A percentile compares a stretch with the other conserved stretches of the same genome.
Conservation (phyloP, 2,888 invertebrate species). For the Lutraria lutraria region DNA sequence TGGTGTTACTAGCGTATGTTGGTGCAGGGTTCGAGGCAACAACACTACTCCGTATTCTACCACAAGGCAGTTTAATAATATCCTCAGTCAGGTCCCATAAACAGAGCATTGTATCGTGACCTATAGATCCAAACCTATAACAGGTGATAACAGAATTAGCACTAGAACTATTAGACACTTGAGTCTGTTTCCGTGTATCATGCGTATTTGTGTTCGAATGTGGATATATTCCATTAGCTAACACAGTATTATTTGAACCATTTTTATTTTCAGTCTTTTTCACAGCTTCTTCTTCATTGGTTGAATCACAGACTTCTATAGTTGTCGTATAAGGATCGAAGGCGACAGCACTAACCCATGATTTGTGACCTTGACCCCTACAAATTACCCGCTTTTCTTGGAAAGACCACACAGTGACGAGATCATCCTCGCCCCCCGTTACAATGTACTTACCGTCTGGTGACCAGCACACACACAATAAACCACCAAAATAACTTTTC, state of each 20-base stretch:
- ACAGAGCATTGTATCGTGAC: constrained; percentile 99
- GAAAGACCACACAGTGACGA: constrained; percentile 98
- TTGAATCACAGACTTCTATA: constrained; percentile 88
- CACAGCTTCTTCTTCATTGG: constrained; percentile 83
- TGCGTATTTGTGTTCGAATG: constrained; percentile 58
- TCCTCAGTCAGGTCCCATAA: constrained; percentile 99
- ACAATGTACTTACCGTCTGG: constrained; percentile 96
- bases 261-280: constrained; percentile 41
- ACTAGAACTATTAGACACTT: constrained; percentile 60
- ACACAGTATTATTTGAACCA: constrained; percentile 49
- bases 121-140: constrained; percentile 96
- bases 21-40: constrained; percentile 78
- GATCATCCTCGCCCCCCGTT: constrained; percentile 99
- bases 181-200: constrained; percentile 56
- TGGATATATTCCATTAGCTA: constrained; percentile 66
- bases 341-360: constrained; percentile 99
- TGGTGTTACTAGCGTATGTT: constrained; percentile 65
- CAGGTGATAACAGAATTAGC: constrained; percentile 87
- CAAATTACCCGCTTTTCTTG: constrained; percentile 97
- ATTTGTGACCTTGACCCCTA: constrained; percentile 98
- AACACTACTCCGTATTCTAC: constrained; percentile 86
- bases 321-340: constrained; percentile 90
- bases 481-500: constrained; percentile 98
- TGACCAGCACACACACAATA: constrained; percentile 99
- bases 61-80: constrained; percentile 92